Percentiles rank a stretch among this genome's conserved stretches.
phyloP scores from a whole-genome alignment of 2,888 invertebrate species.

The Morpho helenor region DNA sequence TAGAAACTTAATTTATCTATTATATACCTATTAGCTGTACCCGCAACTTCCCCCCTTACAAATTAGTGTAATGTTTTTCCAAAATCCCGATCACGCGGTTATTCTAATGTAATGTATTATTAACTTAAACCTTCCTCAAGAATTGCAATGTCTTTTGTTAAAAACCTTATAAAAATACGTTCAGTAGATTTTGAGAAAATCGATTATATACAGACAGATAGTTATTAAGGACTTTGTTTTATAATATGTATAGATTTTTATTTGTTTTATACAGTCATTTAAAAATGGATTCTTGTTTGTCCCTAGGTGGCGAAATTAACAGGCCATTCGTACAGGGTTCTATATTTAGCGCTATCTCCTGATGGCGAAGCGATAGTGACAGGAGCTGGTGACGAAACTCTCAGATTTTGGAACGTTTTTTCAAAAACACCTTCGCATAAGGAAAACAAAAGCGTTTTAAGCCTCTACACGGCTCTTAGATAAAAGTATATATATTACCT shows the following conservation, averaged over 20 bases:
- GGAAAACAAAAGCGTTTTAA: constrained; percentile 95
- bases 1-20: no score
- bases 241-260: background rate
- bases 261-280: constrained; percentile 5
- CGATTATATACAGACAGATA: no score
- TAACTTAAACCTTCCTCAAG: no score
- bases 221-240: background rate
- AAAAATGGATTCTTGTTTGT: constrained; percentile 9
- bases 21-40: no score
- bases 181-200: no score
- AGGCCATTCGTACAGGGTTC: constrained; percentile 96
- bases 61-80: no score
- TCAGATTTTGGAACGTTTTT: constrained; percentile 99
- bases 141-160: no score
- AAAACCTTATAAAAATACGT: no score
- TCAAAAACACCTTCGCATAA: constrained; percentile 97
- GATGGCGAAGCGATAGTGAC: constrained; percentile 99
- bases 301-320: constrained; percentile 95
- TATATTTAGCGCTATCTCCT: constrained; percentile 97
- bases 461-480: constrained; percentile 90
- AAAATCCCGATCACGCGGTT: no score
- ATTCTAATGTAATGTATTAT: no score
- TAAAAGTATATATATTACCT: constrained; percentile 38
- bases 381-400: constrained; percentile 98
- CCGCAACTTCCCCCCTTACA: no score